Evolutionary conservation across 2,797 vertebrate species (phyloP), one percentile per base, ranked within the genome.

Genomic region (Cephalopachus bancanus): DNA sequence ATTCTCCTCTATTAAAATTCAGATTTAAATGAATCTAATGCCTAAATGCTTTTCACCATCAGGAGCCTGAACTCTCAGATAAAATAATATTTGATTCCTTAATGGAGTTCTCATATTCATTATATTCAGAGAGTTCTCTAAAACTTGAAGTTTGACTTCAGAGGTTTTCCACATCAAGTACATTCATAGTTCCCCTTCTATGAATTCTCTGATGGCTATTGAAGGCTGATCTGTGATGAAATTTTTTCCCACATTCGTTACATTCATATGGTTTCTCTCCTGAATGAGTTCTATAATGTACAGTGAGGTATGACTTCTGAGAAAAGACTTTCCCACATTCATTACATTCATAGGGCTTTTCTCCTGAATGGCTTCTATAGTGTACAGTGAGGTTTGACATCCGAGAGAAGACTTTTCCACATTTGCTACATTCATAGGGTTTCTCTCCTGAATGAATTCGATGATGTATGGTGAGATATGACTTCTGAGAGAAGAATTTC

Each of bases 231-330:
- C 97, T 96, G 85, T 98, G 98, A 71, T 98, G 98, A 72, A 98
- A 98, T 79, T 98, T 98, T 87, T 98, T 98, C n/a, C 98, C 98
- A 81, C 98, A 98, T 10, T 98, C 98, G 1, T 16, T 93, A 87
- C 98, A 98, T 94, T 96, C 96, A 3, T 98, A 98, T 20, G 98
- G 98, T 17, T 98, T 98, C 83, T 98, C 98, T 83, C 98, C 98
- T 2, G 98, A 98, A 81, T 98, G 98, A 80, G 98, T 98, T 86
- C 98, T 96, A 28, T 98, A 97, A 26, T 98, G 98, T 17, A 98
- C 98, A 15, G 97, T 97, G 69, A 98, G 97, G 93, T 98, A 98
- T 1, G 97, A 98, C 55, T 98, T 98, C 95, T 98, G 98, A 33
- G 98, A 98, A 72, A 98, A 98, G 57, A 97, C 98, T 79, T 98